A percentile compares a stretch with the other conserved stretches of the same genome.
Conservation (phyloP, 2,797 vertebrate genomes). For the Phalanger gymnotis region DNA sequence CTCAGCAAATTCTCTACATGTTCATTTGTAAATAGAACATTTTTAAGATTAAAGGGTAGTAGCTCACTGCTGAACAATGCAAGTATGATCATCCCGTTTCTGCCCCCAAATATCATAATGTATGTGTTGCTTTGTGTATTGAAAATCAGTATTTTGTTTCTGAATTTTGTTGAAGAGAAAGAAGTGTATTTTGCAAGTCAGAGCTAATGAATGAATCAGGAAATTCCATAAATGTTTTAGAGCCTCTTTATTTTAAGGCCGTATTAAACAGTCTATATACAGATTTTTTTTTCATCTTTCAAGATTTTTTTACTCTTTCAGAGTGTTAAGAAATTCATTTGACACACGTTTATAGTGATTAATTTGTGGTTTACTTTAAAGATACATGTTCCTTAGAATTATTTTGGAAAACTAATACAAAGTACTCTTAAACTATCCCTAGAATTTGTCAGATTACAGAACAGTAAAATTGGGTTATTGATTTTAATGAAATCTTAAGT, state of each 20-base stretch:
- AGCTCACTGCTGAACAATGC: slow-evolving; percentile 73
- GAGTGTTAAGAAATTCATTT: slow-evolving; percentile 59
- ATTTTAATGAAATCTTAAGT: slow-evolving; percentile 47
- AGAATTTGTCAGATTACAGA: slow-evolving; percentile 54
- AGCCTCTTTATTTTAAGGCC: slow-evolving; percentile 73
- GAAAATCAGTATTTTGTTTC: slow-evolving; percentile 76
- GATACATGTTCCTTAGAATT: slow-evolving; percentile 56
- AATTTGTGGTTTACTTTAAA: slow-evolving; percentile 50
- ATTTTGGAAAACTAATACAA: slow-evolving; percentile 61
- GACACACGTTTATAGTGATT: slow-evolving; percentile 62
- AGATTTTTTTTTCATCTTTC: slow-evolving; percentile 68
- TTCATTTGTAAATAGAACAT: slow-evolving; percentile 66
- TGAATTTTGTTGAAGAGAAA: slow-evolving; percentile 70
- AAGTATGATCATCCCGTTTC: slow-evolving; percentile 71
- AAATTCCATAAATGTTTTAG: slow-evolving; percentile 77
- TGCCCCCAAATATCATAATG: slow-evolving; percentile 72
- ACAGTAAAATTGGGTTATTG: slow-evolving; percentile 53
- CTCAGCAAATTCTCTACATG: slow-evolving; percentile 74
- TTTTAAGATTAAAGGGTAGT: slow-evolving; percentile 65
- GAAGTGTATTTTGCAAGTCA: slow-evolving; percentile 71
- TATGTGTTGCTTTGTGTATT: slow-evolving; percentile 71
- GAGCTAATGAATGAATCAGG: slow-evolving; percentile 71
- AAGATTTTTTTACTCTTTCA: slow-evolving; percentile 54
- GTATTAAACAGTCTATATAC: slow-evolving; percentile 74
- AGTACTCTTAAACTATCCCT: slow-evolving; percentile 47